Conservation (phyloP, 2,113 vertebrate species). For the Gulo gulo region DNA sequence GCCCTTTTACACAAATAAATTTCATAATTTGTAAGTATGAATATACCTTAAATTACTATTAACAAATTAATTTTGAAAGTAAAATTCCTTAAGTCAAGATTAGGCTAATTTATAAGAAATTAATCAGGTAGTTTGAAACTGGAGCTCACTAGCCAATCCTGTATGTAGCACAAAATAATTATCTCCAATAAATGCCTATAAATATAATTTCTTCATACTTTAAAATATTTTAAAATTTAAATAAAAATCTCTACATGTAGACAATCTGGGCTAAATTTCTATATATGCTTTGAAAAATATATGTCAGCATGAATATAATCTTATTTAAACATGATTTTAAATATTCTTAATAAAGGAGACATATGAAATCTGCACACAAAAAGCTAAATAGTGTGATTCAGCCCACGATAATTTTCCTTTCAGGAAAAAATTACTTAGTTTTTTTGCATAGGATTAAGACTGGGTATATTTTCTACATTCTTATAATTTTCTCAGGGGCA, state of each 20-base stretch:
- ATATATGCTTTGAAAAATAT: slow-evolving; percentile 69
- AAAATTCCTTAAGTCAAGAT: slow-evolving; percentile 56
- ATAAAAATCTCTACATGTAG: slow-evolving; percentile 70
- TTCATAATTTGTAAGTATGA: slow-evolving; percentile 39
- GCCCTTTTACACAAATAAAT: slow-evolving; percentile 61
- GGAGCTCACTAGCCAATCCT: background rate
- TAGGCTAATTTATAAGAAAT: slow-evolving; percentile 61
- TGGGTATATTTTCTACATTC: slow-evolving; percentile 61
- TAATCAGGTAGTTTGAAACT: slow-evolving; percentile 45
- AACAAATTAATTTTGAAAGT: slow-evolving; percentile 61
- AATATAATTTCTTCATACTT: slow-evolving; percentile 78
- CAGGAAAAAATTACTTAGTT: slow-evolving; percentile 50
- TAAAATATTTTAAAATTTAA: slow-evolving; percentile 62
- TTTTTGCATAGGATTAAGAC: slow-evolving; percentile 76
- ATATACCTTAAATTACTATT: slow-evolving; percentile 19
- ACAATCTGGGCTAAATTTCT: slow-evolving; percentile 68
- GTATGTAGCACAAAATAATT: slow-evolving; percentile 72
- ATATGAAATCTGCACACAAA: slow-evolving; percentile 54
- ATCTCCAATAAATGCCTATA: slow-evolving; percentile 73
- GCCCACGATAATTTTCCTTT: slow-evolving; percentile 26
- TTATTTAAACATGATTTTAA: slow-evolving; percentile 72
- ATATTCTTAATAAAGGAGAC: slow-evolving; percentile 66
- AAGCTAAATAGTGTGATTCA: slow-evolving; percentile 55
- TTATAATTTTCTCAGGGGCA: slow-evolving; percentile 41
- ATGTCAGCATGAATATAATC: slow-evolving; percentile 62